Base-by-base conservation (phyloP, 2,113 vertebrate species). In the Onychorhynchus coronatus region DNA sequence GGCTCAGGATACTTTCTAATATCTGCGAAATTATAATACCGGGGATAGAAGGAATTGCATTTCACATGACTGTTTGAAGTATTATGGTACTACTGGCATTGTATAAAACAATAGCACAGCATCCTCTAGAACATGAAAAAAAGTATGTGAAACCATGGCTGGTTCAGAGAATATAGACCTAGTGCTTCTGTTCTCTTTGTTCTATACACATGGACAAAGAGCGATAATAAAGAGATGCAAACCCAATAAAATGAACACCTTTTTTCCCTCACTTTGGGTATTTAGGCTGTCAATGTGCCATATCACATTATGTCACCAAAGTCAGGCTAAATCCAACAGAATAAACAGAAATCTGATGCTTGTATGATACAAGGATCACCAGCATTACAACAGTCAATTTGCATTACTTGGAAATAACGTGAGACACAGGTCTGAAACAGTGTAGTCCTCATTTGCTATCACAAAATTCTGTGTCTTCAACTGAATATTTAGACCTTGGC, bases 81-180 rank as follows among this genome's bases (percentile, higher is more conserved):
- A 66, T 58, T 35, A 19, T 93, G 71, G 41, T 88, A 85, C 46
- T 39, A 35, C 27, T 59, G n/a, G 41, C 27, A 77, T 89, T 83
- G 58, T 85, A 79, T 73, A 88, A 96, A 96, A 95, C 77, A 94
- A 89, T 22, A 76, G 71, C 78, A 88, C 78, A 90, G 59, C 63
- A 80, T 94, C 78, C 28, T 65, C 93, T 88, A 74, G 67, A 93
- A 83, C 1, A 1, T 31, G 75, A 86, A 73, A 68, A 61, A 56
- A 93, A 79, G n/a, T 76, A 24, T 27, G 27, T 78, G 80, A 92
- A 93, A 78, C 30, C 2, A 1, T 42, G 63, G 18, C 85, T 89
- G 35, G 39, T 65, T 76, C 55, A 74, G 49, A 71, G 30, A 81
- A 89, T 47, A 74, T 0, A 87, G 68, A 84, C 61, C 56, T 41